phyloP scores from a whole-genome alignment of 1,140 invertebrate genomes.

The Acarapis woodi region DNA sequence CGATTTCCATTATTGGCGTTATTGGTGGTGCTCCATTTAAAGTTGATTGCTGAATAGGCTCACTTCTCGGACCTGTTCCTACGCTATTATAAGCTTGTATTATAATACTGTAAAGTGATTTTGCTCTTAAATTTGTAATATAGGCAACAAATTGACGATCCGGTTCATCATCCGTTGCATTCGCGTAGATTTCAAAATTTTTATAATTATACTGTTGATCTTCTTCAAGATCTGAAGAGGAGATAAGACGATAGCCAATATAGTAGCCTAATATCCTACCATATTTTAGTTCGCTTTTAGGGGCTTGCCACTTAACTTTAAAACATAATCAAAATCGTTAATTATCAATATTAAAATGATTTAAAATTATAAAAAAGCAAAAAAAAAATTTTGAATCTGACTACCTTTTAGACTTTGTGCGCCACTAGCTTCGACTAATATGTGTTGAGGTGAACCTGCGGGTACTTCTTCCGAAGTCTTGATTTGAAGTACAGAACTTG shows the following conservation, averaged over 20 bases:
- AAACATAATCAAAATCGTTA: neutral
- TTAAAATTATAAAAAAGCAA: too few relatives aligned
- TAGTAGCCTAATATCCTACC: slow-evolving; percentile 31
- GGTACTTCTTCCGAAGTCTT: slow-evolving; percentile 68
- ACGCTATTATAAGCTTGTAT: slow-evolving; percentile 22
- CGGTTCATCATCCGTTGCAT: slow-evolving; percentile 14
- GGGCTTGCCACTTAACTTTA: slow-evolving; percentile 18
- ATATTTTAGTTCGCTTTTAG: slow-evolving; percentile 6
- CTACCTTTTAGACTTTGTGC: slow-evolving; percentile 18
- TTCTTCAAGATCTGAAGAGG: slow-evolving; percentile 15
- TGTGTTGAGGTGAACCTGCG: slow-evolving; percentile 10
- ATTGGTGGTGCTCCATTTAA: slow-evolving; percentile 8
- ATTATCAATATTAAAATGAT: too few relatives aligned
- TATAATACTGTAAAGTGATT: slow-evolving; percentile 20
- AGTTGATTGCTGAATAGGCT: slow-evolving; percentile 16
- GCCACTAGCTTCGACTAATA: slow-evolving; percentile 5
- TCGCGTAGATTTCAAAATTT: slow-evolving; percentile 46
- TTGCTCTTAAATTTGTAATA: slow-evolving; percentile 11
- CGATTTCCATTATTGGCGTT: slow-evolving; percentile 11
- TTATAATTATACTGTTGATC: slow-evolving; percentile 42
- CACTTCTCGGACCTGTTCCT: slow-evolving; percentile 19
- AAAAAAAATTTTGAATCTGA: too few relatives aligned
- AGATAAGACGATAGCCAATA: slow-evolving; percentile 14
- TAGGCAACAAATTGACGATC: neutral
- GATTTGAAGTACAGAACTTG: slow-evolving; percentile 50